Conservation (phyloP, 2,888 invertebrate genomes). For the Epicampocera succincta region DNA sequence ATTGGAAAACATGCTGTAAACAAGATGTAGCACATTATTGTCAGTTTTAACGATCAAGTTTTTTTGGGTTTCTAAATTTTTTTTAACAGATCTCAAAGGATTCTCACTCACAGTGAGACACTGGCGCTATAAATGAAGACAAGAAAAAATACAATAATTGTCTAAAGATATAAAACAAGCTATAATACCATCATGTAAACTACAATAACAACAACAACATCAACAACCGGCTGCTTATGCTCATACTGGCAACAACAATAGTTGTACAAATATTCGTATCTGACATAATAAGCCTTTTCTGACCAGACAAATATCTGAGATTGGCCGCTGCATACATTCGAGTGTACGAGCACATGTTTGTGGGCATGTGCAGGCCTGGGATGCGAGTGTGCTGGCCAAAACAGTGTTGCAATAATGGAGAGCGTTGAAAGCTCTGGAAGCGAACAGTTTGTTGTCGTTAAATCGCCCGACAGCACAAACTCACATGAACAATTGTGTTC, state of each 20-base stretch:
- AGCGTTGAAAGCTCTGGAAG: conserved; percentile 66
- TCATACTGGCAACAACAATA: conserved; percentile 22
- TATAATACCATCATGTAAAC: conserved; percentile 57
- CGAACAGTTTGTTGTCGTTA: conserved; percentile 66
- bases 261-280: conserved; percentile 57
- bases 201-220: conserved; percentile 20
- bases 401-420: conserved; percentile 43
- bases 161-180: conserved; percentile 63
- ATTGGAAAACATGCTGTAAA: conserved; percentile 77
- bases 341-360: background rate
- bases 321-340: conserved; percentile 27
- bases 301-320: conserved; percentile 69
- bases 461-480: conserved; percentile 11
- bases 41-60: conserved; percentile 66
- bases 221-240: conserved; percentile 26
- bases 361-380: conserved; percentile 3
- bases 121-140: conserved; percentile 65
- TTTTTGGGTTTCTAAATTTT: conserved; percentile 36
- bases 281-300: conserved; percentile 63
- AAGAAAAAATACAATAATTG: conserved; percentile 61
- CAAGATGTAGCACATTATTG: conserved; percentile 73
- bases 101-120: conserved; percentile 64
- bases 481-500: conserved; percentile 41
- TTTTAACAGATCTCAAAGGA: conserved; percentile 61
- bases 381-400: conserved; percentile 10